Percentiles rank a stretch among this genome's conserved stretches.
phyloP scores from a whole-genome alignment of 2,888 invertebrate genomes.

The Micoletzkya japonica region DNA sequence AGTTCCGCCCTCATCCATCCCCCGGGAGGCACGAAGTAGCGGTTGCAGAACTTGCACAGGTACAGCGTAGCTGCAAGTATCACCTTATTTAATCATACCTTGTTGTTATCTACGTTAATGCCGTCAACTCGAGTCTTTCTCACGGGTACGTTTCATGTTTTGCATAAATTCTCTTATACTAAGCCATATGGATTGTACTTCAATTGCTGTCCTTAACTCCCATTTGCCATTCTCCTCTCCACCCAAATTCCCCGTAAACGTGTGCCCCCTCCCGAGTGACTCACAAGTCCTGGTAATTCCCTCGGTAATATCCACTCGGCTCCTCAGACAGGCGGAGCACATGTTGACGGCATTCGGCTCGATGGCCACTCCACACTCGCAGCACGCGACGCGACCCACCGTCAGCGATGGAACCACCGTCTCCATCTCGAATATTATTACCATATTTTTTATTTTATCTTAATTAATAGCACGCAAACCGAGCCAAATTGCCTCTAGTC shows the following conservation, averaged over 20 bases:
- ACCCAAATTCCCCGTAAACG: too few relatives aligned
- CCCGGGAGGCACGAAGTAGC: slow-evolving; percentile 85
- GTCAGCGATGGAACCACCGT: slow-evolving; percentile 28
- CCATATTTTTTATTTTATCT: neutral
- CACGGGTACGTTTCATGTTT: too few relatives aligned
- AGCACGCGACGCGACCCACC: slow-evolving; percentile 72
- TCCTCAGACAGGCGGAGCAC: slow-evolving; percentile 90
- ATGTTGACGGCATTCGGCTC: slow-evolving; percentile 95
- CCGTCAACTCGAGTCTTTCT: neutral
- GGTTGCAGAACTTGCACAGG: slow-evolving; percentile 67
- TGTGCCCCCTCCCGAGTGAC: too few relatives aligned
- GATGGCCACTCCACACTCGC: slow-evolving; percentile 88
- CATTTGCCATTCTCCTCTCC: too few relatives aligned
- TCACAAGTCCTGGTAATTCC: slow-evolving; percentile 84
- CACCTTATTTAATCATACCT: neutral
- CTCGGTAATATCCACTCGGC: slow-evolving; percentile 90
- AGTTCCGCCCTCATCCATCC: slow-evolving; percentile 76
- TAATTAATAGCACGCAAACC: neutral
- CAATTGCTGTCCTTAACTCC: too few relatives aligned
- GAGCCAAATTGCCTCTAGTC: neutral
- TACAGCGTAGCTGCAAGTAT: slow-evolving; percentile 51
- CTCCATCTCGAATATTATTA: slow-evolving; percentile 17
- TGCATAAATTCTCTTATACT: too few relatives aligned
- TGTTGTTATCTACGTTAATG: too few relatives aligned
- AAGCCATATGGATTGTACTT: too few relatives aligned